Evolutionary conservation across 1,140 invertebrate genomes (phyloP).

Genomic region (Lucilia sericata): DNA sequence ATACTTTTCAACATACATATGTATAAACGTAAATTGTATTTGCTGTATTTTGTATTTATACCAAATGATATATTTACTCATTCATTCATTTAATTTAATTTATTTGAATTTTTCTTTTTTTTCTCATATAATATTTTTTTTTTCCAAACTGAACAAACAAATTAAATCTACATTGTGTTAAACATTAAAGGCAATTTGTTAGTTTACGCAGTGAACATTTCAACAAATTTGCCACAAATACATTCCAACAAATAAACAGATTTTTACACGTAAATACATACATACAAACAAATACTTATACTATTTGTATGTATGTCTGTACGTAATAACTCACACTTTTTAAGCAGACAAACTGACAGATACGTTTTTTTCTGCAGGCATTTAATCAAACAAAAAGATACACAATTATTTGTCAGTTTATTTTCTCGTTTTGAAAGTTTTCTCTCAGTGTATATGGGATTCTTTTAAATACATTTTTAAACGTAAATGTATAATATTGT

Average conservation of each 20-base stretch:
- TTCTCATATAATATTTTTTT: neutral
- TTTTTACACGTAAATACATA: neutral
- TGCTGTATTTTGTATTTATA: too few species aligned
- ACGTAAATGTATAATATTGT: neutral
- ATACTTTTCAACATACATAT: too few species aligned
- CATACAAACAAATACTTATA: neutral
- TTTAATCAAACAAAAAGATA: neutral
- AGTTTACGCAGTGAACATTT: neutral
- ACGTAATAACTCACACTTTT: neutral
- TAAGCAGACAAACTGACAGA: neutral
- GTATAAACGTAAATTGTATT: too few species aligned
- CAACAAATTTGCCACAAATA: neutral
- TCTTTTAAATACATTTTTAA: neutral
- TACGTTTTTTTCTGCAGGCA: neutral
- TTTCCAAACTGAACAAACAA: neutral
- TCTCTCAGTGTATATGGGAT: neutral
- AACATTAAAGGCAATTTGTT: conserved; percentile 27
- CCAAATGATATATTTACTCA: neutral
- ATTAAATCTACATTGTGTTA: conserved; percentile 17
- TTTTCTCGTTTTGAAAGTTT: neutral
- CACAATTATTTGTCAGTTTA: neutral
- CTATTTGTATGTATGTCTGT: neutral
- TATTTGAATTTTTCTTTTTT: neutral
- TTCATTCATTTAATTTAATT: conserved; percentile 7
- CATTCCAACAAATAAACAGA: neutral